Evolutionary conservation across 64 coral and sea anemone genomes (phyloP), one percentile per base, ranked within the genome.

Genomic region (Porites lutea): DNA sequence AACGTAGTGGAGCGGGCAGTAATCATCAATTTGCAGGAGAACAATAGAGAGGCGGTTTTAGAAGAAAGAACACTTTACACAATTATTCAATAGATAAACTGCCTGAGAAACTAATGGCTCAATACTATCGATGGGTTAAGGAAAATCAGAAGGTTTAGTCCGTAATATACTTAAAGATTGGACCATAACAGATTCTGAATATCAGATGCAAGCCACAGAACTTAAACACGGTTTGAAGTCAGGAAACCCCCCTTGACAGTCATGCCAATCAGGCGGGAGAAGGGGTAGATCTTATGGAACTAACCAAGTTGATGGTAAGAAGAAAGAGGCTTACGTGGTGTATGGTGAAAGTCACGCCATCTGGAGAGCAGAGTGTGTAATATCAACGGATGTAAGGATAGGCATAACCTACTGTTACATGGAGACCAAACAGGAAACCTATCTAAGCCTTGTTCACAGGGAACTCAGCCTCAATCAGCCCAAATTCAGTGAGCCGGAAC

Each of bases 11-110:
- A 95, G 22, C 90, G 43, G 53, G 86, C 88, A 16, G 76, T 93
- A 12, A 82, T 94, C 27, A 82, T 94, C 12, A 88, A 86, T 23
- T 23, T 91, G 16, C 86, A 97, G 52, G 88, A 93, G 47, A 94
- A 94, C 71, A 20, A 59, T 19, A 59, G 88, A 44, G 73, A 88
- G 14, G 81, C 92, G 22, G 89, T 95, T 19, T 78, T 98, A 57
- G 89, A 94, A 68, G 72, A 27, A 68, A 90, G 89, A 18, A 91
- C 96, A 6, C 48, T 98, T 64, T 89, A 95, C 48, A 87, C 72
- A 75, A 88, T 15, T 72, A 58, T 22, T 54, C 95, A 37, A 37
- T 37, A 37, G 27, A 37, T 62, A 23, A 18, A 8, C 27, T 37
- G 27, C 27, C 27, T 37, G 27, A 37, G 27, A 37, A 37, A 37